Evolutionary conservation across 2,888 invertebrate species (phyloP).

Genomic region (Lasius platythorax): DNA sequence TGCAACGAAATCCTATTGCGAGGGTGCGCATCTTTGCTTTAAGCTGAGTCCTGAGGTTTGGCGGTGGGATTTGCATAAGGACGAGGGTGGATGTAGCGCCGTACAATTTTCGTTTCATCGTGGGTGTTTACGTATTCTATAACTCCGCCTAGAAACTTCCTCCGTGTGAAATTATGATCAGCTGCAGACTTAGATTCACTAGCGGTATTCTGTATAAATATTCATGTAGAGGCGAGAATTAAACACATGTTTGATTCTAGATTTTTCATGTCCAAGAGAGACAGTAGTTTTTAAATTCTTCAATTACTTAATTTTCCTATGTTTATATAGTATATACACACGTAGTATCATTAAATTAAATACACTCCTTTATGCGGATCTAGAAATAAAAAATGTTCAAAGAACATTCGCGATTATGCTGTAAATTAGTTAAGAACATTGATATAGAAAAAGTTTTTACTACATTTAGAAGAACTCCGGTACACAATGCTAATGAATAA

Average conservation of each 20-base stretch:
- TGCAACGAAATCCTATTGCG: conserved; percentile 54
- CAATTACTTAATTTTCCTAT: not conserved
- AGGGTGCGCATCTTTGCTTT: conserved; percentile 44
- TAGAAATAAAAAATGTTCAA: not conserved
- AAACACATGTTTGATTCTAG: conserved; percentile 40
- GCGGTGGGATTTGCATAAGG: conserved; percentile 68
- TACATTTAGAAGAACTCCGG: not conserved
- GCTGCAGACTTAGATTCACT: conserved; percentile 49
- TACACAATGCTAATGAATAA: not conserved
- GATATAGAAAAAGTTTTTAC: not conserved
- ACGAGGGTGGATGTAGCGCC: conserved; percentile 59
- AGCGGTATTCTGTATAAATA: conserved; percentile 47
- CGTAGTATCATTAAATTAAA: not conserved
- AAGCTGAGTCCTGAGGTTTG: conserved; percentile 55
- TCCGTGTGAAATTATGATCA: conserved; percentile 56
- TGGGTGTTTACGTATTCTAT: conserved; percentile 71
- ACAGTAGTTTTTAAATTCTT: conserved; percentile 24
- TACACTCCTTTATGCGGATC: not conserved
- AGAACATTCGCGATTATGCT: not conserved
- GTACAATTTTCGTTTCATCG: conserved; percentile 74
- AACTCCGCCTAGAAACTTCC: conserved; percentile 56
- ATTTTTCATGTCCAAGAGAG: not conserved
- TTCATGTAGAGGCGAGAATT: conserved; percentile 36
- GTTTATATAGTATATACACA: not conserved
- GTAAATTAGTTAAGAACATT: not conserved